Evolutionary conservation across 2,797 vertebrate genomes (phyloP).

Genomic region (Scolopax bukidnonensis): DNA sequence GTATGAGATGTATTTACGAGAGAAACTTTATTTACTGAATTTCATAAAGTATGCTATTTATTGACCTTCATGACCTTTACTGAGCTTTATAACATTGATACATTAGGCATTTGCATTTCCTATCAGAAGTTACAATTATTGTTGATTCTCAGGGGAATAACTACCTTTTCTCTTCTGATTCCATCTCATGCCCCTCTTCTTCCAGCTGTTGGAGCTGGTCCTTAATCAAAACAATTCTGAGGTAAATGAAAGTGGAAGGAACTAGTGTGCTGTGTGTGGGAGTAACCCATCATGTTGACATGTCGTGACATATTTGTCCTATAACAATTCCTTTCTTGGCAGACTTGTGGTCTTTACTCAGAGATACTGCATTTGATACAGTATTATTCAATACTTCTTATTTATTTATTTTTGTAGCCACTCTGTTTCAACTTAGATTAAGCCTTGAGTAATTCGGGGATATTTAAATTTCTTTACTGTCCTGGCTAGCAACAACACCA

Average conservation of each 20-base stretch:
- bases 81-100: neutral
- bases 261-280: neutral
- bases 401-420: neutral
- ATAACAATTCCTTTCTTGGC: neutral
- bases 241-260: neutral
- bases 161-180: neutral
- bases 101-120: neutral
- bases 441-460: neutral
- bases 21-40: neutral
- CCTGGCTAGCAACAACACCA: neutral
- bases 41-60: neutral
- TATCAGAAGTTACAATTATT: neutral
- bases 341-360: neutral
- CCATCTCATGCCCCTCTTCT: neutral
- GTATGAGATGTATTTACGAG: accelerated
- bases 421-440: neutral
- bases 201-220: neutral
- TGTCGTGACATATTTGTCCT: neutral
- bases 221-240: neutral
- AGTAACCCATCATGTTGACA: accelerated
- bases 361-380: neutral
- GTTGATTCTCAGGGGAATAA: neutral
- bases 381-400: neutral
- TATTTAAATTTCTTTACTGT: neutral
- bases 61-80: neutral